A percentile compares a stretch with the other conserved stretches of the same genome.
Conservation (phyloP, 2,113 vertebrate genomes). For the Nibea coibor region DNA sequence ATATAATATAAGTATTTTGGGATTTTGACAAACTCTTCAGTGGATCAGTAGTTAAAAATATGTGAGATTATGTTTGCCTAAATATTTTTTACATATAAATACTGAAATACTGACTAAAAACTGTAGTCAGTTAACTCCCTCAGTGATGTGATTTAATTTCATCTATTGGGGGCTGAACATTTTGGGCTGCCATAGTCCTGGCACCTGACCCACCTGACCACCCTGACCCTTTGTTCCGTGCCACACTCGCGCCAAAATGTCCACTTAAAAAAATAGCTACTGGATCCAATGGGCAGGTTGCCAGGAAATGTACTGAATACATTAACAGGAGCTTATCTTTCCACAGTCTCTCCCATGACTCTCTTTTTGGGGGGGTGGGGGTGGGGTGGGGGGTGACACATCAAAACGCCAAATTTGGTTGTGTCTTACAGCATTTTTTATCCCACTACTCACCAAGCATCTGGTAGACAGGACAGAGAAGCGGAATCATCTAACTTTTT, state of each 20-base stretch:
- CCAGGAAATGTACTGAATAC: background rate
- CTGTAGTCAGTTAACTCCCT: background rate
- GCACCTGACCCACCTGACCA: background rate
- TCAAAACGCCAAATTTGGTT: conserved; percentile 52
- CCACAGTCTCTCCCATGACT: background rate
- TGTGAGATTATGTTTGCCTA: too few relatives aligned
- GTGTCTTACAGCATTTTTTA: conserved; percentile 57
- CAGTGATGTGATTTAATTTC: too few relatives aligned
- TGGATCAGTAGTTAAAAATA: background rate
- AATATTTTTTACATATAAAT: too few relatives aligned
- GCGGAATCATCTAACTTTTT: conserved; percentile 33
- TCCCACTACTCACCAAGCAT: conserved; percentile 55
- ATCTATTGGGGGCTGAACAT: background rate
- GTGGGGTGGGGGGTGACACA: conserved; percentile 25
- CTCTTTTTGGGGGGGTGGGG: background rate
- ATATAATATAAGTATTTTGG: background rate
- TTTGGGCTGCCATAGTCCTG: background rate
- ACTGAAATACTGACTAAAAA: too few relatives aligned
- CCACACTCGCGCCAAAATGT: background rate
- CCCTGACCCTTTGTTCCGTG: background rate
- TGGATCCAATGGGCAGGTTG: background rate
- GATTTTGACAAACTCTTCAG: background rate
- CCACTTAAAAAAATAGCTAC: background rate
- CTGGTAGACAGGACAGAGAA: conserved; percentile 22
- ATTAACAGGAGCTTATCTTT: too few relatives aligned